These are phyloP conservation scores for Orcinus orca DNA, from an alignment of 2,113 vertebrate species.

Conservation along the genomic window DNA sequence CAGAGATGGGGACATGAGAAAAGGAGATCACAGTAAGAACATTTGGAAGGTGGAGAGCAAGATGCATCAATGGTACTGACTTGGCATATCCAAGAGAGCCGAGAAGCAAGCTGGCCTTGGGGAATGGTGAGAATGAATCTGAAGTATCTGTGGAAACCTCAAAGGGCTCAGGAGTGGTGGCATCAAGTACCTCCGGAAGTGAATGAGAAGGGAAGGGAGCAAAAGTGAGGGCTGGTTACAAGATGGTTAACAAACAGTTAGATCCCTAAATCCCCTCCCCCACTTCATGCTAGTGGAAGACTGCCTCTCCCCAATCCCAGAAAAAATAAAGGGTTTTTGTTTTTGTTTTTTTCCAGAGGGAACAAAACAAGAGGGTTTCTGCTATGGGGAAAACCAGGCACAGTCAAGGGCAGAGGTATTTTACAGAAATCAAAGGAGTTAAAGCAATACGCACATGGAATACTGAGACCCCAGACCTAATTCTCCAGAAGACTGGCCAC, in stretches of 20 bases:
- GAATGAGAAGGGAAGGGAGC: not conserved
- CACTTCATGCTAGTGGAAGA: not conserved
- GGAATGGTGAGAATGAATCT: not conserved
- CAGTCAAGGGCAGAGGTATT: not conserved
- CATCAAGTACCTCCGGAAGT: not conserved
- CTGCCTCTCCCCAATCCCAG: not conserved
- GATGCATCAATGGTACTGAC: not conserved
- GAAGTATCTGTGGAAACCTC: not conserved
- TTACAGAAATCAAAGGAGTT: not conserved
- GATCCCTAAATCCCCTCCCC: not conserved
- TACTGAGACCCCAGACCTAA: not conserved
- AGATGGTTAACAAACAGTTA: not conserved
- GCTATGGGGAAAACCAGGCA: not conserved
- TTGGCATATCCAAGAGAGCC: not conserved
- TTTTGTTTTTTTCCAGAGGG: not conserved
- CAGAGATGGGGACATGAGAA: not conserved
- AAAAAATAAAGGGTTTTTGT: not conserved
- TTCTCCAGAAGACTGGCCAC: not conserved
- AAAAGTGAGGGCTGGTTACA: not conserved
- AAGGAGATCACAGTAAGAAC: not conserved
- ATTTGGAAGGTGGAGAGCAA: not conserved
- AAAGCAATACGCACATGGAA: not conserved
- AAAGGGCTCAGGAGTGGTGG: not conserved
- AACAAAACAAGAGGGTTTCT: slow-evolving; percentile 3
- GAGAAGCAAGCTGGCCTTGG: not conserved